Base-by-base conservation (phyloP, 2,797 vertebrate genomes). In the Eidolon dupreanum region DNA sequence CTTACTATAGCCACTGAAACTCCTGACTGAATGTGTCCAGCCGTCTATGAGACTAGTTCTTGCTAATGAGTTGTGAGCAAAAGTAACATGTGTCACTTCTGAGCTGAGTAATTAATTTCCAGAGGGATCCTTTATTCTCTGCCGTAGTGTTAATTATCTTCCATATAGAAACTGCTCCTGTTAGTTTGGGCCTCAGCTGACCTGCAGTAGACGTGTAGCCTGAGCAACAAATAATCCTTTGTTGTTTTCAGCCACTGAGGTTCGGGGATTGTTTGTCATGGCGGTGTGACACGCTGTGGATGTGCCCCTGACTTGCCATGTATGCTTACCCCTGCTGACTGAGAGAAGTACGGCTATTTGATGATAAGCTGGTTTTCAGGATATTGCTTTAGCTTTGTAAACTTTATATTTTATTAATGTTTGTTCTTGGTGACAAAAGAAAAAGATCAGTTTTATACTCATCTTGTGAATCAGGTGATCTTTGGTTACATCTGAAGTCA, bases 381-480 rank as follows among this genome's bases (percentile, higher is more conserved):
- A 53, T 78, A 1, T 59, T 61, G 7, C n/a, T 63, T 11, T 77
- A 70, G 31, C 19, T 93, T 79, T 63, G 13, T 49, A 81, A 78
- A 59, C 20, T 31, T 96, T 88, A 36, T 63, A 53, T 91, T 88
- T 93, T 61, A 93, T 41, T 73, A 61, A 55, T 82, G 28, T 43
- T 88, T 93, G 24, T 91, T 78, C 16, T 90, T 66, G 83, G 33
- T 79, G 77, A 55, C 28, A 20, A 55, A 85, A 93, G 90, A 83
- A 41, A 89, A 90, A 10, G 24, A 31, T 77, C 43, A 63, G 24
- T 73, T 26, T 94, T 73, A 57, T 38, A 70, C 1, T 78, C 9
- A 55, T 31, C 6, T 94, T 84, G 94, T 66, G 15, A 82, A 55
- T 81, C 49, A 84, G 36, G 41, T 84, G 55, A 49, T 75, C 73